These are phyloP conservation scores for Andrena chrysosceles DNA, from an alignment of 2,888 invertebrate genomes.

Conservation along the genomic window DNA sequence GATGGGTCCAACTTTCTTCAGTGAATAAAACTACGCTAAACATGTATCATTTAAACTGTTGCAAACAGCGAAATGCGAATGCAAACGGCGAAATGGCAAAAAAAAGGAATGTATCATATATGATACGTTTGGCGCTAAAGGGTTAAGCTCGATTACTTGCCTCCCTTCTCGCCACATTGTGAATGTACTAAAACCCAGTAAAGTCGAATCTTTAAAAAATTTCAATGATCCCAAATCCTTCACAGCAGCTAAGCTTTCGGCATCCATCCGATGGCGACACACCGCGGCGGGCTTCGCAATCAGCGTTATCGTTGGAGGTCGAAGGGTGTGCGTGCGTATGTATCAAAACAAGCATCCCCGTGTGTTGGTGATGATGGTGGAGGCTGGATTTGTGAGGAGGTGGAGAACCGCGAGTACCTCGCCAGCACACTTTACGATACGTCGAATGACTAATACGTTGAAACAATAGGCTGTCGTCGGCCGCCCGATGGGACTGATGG, in stretches of 20 bases:
- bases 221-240: not conserved
- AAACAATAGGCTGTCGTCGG: constrained; percentile 84
- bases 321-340: constrained; percentile 44
- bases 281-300: constrained; percentile 76
- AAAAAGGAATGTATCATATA: too few species aligned
- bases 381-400: constrained; percentile 66
- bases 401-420: constrained; percentile 75
- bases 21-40: too few species aligned
- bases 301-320: constrained; percentile 53
- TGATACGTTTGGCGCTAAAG: too few species aligned
- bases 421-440: constrained; percentile 83
- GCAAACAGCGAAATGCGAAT: too few species aligned
- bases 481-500: constrained; percentile 79
- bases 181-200: too few species aligned
- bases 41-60: too few species aligned
- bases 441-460: constrained; percentile 85
- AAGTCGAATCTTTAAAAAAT: not conserved
- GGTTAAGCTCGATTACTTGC: not conserved
- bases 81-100: too few species aligned
- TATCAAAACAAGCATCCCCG: constrained; percentile 57
- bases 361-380: constrained; percentile 54
- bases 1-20: too few species aligned
- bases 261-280: constrained; percentile 80
- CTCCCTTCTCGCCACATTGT: not conserved
- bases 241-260: not conserved